Conservation (phyloP, 1,140 invertebrate species). For the Drosophila suzukii region DNA sequence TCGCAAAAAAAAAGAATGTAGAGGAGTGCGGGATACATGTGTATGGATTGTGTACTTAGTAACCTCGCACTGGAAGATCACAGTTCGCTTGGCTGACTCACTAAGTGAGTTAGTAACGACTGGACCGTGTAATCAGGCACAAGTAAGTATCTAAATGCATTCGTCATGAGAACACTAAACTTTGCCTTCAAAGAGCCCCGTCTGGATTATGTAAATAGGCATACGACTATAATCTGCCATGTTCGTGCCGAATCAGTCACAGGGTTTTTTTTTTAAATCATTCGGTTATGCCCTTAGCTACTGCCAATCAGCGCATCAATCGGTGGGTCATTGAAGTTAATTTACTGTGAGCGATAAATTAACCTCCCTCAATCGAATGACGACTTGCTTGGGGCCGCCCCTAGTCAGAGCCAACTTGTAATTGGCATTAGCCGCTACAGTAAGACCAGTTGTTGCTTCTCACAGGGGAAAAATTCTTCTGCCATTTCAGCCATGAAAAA, state of each 20-base stretch:
- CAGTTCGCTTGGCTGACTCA: conserved; percentile 12
- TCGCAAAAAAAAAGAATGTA: background rate
- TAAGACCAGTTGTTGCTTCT: background rate
- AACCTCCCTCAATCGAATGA: conserved; percentile 8
- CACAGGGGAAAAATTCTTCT: background rate
- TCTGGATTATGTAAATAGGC: conserved; percentile 15
- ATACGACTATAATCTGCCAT: conserved; percentile 5
- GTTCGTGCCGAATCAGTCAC: conserved; percentile 23
- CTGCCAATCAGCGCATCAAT: conserved; percentile 15
- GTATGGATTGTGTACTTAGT: conserved; percentile 11
- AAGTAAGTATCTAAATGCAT: conserved; percentile 40
- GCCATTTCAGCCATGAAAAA: background rate
- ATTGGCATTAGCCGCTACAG: conserved; percentile 6
- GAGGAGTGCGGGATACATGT: conserved; percentile 4
- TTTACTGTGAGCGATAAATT: conserved; percentile 20
- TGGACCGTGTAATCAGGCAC: conserved; percentile 27
- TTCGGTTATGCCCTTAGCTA: conserved; percentile 1
- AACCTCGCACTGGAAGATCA: conserved; percentile 18
- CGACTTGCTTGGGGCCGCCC: conserved; percentile 15
- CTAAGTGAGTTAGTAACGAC: conserved; percentile 30
- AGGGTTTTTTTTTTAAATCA: background rate
- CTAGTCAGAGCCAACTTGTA: conserved; percentile 3
- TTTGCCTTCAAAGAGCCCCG: background rate
- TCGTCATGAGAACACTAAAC: conserved; percentile 50
- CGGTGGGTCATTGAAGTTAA: conserved; percentile 20